Evolutionary conservation across 2,888 invertebrate genomes (phyloP), one percentile per base, ranked within the genome.

Genomic region (Scaptomyza reducta): DNA sequence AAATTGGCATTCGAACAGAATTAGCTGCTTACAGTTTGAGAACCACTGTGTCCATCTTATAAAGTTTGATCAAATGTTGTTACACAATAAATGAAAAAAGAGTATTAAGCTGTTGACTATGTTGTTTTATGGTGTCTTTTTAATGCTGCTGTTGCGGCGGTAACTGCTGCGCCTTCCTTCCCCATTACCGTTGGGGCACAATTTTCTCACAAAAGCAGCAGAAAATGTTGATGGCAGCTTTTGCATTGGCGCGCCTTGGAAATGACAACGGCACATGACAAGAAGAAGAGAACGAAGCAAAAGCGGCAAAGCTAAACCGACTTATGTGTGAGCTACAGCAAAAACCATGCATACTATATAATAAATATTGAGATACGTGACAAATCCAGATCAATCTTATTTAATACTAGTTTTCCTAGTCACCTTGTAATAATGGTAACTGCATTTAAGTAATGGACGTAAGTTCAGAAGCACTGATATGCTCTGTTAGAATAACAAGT

Each of bases 171-270:
- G 50, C 73, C 65, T 66, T 69, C 73, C 65, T 66, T 69, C 74
- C 59, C 76, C 56, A 84, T 72, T 76, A 88, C 73, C 70, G 87
- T 81, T 84, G 87, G 78, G 76, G 73, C 87, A 75, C 74, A 85
- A 87, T 84, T 81, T 83, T 83, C 88, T 84, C 87, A 87, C 78
- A 75, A 62, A 63, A 53, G 62, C 62, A 57, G 56, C 61, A 68
- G 49, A 74, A 69, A 74, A 71, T 70, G 71, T 62, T 65, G 77
- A 64, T 62, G 59, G 46, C 62, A 57, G 50, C 79, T 70, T 62
- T 65, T 69, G 77, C 82, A 70, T 71, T 77, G 85, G 77, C 85
- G 69, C 82, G 86, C 87, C 82, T 87, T 75, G 61, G 60, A 85
- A 87, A 78, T 78, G 88, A 79, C 77, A 87, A 87, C 74, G 74